Percentiles rank a stretch among this genome's conserved stretches.
Evolutionary conservation across 1,140 invertebrate genomes (phyloP).

Genomic region (Drosophila rhopaloa): DNA sequence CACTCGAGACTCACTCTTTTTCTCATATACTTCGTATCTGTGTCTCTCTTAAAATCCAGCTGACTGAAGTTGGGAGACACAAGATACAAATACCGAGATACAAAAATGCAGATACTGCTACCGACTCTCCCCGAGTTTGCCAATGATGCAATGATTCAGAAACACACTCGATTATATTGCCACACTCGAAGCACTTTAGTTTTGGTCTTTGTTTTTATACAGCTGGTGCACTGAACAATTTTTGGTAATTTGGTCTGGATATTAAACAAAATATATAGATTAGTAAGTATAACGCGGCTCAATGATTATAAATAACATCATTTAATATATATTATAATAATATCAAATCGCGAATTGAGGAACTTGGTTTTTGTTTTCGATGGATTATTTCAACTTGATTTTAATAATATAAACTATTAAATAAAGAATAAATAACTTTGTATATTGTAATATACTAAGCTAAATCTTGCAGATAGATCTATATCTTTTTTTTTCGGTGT

Average conservation of each 20-base stretch:
- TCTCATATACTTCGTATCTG: neutral
- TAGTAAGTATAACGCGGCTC: neutral
- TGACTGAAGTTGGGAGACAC: conserved; percentile 10
- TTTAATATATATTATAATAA: too few relatives aligned
- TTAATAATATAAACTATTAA: neutral
- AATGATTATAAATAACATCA: too few relatives aligned
- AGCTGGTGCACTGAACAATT: neutral
- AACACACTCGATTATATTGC: conserved; percentile 42
- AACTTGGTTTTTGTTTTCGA: too few relatives aligned
- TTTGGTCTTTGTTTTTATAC: conserved; percentile 2
- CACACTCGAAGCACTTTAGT: conserved; percentile 24
- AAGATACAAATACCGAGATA: conserved; percentile 4
- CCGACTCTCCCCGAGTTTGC: conserved; percentile 23
- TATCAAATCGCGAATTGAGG: too few relatives aligned
- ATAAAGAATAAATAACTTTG: too few relatives aligned
- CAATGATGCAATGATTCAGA: conserved; percentile 37
- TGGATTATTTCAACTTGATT: neutral
- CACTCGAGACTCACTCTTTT: conserved; percentile 17
- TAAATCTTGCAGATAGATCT: too few relatives aligned
- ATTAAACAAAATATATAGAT: neutral
- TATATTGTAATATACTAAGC: too few relatives aligned
- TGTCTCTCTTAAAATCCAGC: conserved; percentile 5
- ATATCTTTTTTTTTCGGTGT: neutral
- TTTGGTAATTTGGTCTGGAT: neutral
- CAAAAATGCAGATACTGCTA: conserved; percentile 32